Evolutionary conservation across 2,888 invertebrate genomes (phyloP), one percentile per base, ranked within the genome.

Genomic region (Drosophila tripunctata): DNA sequence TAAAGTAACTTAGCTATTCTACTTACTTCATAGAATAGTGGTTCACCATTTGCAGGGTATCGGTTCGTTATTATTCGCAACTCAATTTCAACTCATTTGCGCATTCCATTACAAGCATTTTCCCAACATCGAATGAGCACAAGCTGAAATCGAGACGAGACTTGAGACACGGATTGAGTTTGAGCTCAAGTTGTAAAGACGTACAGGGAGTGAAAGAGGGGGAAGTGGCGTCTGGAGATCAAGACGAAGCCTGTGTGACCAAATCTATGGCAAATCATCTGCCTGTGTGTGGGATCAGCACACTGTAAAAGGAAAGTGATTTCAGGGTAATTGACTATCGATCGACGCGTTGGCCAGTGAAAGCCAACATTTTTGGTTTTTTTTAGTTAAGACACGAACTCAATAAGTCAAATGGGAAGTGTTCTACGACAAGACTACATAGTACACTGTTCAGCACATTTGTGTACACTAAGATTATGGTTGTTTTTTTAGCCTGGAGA

Each of bases 71-170:
- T n/a, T 40, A 17, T 14, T 21, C 15, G n/a, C 4, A 15, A 15
- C 2, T 1, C n/a, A 17, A 33, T 31, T 22, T 14, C 30, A 6
- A 15, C 22, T 68, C 71, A 78, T 79, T 83, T 64, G 64, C 66
- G 60, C 65, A 72, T 79, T 68, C 78, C 64, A 67, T 48, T 62
- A 73, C 67, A 60, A 50, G 55, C 57, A 70, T 73, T 87, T 81
- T 77, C 65, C 75, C 78, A 87, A 58, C 75, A 47, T 60, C 65
- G 71, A 84, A 81, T 85, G 78, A 60, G 82, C 87, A 82, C 87
- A 81, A 56, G 40, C 50, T 57, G 33, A 24, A 58, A 17, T 45
- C 44, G 45, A 62, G 47, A 10, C 56, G 30, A 31, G 36, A 30
- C 21, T 56, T n/a, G 30, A 48, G 27, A 10, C 33, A 22, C 4